A percentile compares a stretch with the other conserved stretches of the same genome.
These are phyloP conservation scores for Ammodytes dubius DNA, from an alignment of 2,113 vertebrate genomes.

Conservation along the genomic window DNA sequence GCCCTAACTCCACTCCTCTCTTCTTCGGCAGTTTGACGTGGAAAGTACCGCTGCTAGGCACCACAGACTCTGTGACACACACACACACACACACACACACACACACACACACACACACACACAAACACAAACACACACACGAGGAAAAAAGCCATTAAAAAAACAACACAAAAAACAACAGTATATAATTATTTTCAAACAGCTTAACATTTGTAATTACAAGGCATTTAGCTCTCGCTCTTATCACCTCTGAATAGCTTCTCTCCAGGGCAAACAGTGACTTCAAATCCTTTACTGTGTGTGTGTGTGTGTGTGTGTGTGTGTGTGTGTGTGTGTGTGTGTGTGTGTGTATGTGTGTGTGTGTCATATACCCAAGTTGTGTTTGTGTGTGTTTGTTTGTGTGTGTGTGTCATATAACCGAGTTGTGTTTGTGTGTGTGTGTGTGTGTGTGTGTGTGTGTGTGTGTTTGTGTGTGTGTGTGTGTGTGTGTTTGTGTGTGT, in stretches of 20 bases:
- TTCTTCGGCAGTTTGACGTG: conserved; percentile 98
- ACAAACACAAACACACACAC: not conserved
- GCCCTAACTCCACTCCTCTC: conserved; percentile 96
- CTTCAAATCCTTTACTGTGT: conserved; percentile 24
- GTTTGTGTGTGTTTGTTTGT: no score
- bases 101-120: not conserved
- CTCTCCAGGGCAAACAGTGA: conserved; percentile 21
- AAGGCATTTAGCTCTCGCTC: conserved; percentile 27
- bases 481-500: no score
- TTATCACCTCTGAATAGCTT: conserved; percentile 25
- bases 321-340: no score
- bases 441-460: no score
- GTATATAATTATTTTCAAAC: conserved; percentile 13
- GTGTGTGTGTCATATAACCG: no score
- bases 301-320: not conserved
- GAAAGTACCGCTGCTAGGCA: conserved; percentile 98
- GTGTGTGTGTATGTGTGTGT: no score
- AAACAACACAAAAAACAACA: not conserved
- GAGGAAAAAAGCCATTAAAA: not conserved
- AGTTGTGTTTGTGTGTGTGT: no score
- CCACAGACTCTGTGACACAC: conserved; percentile 89
- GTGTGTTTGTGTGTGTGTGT: no score
- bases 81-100: conserved; percentile 12
- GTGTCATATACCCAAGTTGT: no score
- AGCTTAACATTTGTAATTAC: conserved; percentile 43